These are phyloP conservation scores for Diadromus collaris DNA, from an alignment of 2,888 invertebrate species.

Conservation along the genomic window DNA sequence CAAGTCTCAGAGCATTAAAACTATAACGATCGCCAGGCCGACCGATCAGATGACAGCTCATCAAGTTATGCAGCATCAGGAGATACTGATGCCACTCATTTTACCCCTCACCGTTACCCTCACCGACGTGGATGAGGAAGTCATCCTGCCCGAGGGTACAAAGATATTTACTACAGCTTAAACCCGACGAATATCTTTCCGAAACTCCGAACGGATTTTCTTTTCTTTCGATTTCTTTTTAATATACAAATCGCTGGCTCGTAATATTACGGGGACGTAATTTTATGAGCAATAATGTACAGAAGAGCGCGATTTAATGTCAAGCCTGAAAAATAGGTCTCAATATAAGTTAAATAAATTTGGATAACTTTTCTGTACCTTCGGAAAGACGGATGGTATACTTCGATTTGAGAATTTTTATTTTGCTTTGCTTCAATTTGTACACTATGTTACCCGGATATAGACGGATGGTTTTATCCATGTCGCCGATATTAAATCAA, in stretches of 20 bases:
- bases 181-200: slow-evolving; percentile 46
- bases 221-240: slow-evolving; percentile 3
- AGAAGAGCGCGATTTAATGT: slow-evolving; percentile 26
- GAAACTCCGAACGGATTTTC: background rate
- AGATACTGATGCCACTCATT: slow-evolving; percentile 78
- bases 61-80: slow-evolving; percentile 77
- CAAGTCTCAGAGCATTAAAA: slow-evolving; percentile 76
- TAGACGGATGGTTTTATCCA: slow-evolving; percentile 19
- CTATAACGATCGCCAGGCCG: slow-evolving; percentile 76
- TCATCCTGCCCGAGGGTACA: slow-evolving; percentile 77
- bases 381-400: background rate
- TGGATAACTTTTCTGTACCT: background rate
- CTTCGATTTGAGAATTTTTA: slow-evolving; percentile 16
- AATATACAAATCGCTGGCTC: slow-evolving; percentile 4
- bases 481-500: slow-evolving; percentile 23
- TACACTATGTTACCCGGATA: slow-evolving; percentile 15
- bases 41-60: slow-evolving; percentile 70
- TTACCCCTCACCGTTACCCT: slow-evolving; percentile 77
- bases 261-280: slow-evolving; percentile 10
- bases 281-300: slow-evolving; percentile 34
- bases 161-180: slow-evolving; percentile 78
- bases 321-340: background rate
- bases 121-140: slow-evolving; percentile 77
- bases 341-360: slow-evolving; percentile 18
- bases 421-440: slow-evolving; percentile 39